Evolutionary conservation across 2,797 vertebrate genomes (phyloP).

Genomic region (Dicrostonyx torquatus): DNA sequence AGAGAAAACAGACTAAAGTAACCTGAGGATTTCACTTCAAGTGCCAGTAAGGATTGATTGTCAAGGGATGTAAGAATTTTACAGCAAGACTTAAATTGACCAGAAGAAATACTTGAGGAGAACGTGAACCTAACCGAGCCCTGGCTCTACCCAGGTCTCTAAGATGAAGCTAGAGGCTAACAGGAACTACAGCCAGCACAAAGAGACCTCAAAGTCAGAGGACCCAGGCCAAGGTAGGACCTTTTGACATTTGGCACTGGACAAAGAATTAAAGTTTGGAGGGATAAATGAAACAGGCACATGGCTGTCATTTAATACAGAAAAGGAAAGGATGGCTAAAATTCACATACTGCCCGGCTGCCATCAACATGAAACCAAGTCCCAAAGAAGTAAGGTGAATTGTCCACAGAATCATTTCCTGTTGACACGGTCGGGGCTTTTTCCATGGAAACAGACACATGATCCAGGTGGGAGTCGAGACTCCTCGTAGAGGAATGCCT

Average conservation of each 20-base stretch:
- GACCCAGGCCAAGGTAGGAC: neutral
- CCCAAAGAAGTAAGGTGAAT: neutral
- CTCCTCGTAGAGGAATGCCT: neutral
- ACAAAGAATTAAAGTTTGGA: neutral
- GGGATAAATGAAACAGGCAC: neutral
- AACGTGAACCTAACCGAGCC: neutral
- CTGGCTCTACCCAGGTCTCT: neutral
- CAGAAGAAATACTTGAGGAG: constrained; percentile 32
- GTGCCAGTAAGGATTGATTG: constrained; percentile 26
- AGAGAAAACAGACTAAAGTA: constrained; percentile 13
- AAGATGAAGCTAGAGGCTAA: neutral
- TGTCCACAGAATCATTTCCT: neutral
- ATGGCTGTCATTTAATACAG: neutral
- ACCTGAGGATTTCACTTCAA: constrained; percentile 61
- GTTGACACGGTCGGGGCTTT: neutral
- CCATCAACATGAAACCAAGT: neutral
- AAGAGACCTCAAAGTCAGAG: neutral
- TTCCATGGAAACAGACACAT: neutral
- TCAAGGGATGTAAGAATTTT: constrained; percentile 57
- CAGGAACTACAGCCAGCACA: neutral
- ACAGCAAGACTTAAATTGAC: constrained; percentile 37
- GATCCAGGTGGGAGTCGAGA: neutral
- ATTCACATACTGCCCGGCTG: neutral
- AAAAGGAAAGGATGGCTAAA: neutral
- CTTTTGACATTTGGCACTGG: neutral